phyloP scores from a whole-genome alignment of 2,888 invertebrate genomes.

The Zhengitettix transpicula region DNA sequence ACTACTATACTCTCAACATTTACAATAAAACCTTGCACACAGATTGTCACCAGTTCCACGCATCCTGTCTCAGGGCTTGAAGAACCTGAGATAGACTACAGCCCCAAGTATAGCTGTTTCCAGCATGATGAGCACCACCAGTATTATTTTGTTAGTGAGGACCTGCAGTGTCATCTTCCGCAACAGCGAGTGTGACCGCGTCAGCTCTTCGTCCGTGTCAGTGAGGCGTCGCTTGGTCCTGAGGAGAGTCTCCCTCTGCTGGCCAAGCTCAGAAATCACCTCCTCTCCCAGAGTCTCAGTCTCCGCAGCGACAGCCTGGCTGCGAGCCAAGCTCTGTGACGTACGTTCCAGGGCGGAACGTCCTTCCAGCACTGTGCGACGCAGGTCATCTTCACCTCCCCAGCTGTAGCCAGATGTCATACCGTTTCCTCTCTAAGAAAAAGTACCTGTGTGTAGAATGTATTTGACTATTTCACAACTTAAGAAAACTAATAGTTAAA shows the following conservation, averaged over 20 bases:
- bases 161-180: constrained; percentile 50
- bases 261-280: constrained; percentile 56
- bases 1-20: not conserved
- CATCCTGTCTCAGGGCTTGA: constrained; percentile 18
- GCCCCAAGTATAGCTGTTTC: constrained; percentile 48
- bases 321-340: constrained; percentile 41
- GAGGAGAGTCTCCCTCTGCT: constrained; percentile 56
- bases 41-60: not conserved
- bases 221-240: constrained; percentile 46
- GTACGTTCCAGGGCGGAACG: constrained; percentile 39
- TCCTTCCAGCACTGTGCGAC: constrained; percentile 38
- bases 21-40: not conserved
- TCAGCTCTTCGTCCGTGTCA: constrained; percentile 53
- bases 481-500: too few species aligned
- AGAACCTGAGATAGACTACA: constrained; percentile 45
- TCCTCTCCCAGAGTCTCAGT: constrained; percentile 64
- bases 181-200: constrained; percentile 44
- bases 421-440: too few species aligned
- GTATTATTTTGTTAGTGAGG: constrained; percentile 55
- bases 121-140: constrained; percentile 53
- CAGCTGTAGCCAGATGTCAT: too few species aligned
- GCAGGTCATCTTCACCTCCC: constrained; percentile 26
- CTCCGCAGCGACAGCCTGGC: constrained; percentile 27
- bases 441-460: too few species aligned
- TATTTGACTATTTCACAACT: too few species aligned